Evolutionary conservation across 2,797 vertebrate species (phyloP).

Genomic region (Onychomys torridus): DNA sequence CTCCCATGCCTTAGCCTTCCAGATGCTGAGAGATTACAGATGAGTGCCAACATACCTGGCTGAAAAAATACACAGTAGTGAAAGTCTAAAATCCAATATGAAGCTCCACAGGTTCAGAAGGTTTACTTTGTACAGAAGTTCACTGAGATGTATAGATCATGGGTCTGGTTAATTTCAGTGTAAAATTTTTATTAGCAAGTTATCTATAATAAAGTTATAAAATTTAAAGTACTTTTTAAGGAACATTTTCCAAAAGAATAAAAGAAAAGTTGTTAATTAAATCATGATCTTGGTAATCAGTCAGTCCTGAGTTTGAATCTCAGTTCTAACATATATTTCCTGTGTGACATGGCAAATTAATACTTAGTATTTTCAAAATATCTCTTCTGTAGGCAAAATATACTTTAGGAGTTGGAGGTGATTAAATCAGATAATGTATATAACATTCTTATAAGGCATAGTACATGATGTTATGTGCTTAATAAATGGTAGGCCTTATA

Average conservation of each 20-base stretch:
- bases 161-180: not conserved
- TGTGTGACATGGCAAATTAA: conserved; percentile 26
- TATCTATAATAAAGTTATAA: not conserved
- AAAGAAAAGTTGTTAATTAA: conserved; percentile 26
- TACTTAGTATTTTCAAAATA: conserved; percentile 51
- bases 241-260: conserved; percentile 49
- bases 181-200: not conserved
- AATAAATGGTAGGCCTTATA: conserved; percentile 55
- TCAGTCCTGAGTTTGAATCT: conserved; percentile 26
- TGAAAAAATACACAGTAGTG: not conserved
- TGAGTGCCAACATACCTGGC: not conserved
- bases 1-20: not conserved
- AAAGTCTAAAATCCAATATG: not conserved
- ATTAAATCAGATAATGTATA: conserved; percentile 59
- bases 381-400: conserved; percentile 45
- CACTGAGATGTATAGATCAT: not conserved
- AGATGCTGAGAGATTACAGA: not conserved
- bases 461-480: conserved; percentile 43
- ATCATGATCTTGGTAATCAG: conserved; percentile 40
- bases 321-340: conserved; percentile 32
- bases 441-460: conserved; percentile 37
- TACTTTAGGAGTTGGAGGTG: conserved; percentile 20
- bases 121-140: not conserved
- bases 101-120: not conserved
- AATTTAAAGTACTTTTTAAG: not conserved